phyloP scores from a whole-genome alignment of 2,888 invertebrate species.

The Cephus spinipes region DNA sequence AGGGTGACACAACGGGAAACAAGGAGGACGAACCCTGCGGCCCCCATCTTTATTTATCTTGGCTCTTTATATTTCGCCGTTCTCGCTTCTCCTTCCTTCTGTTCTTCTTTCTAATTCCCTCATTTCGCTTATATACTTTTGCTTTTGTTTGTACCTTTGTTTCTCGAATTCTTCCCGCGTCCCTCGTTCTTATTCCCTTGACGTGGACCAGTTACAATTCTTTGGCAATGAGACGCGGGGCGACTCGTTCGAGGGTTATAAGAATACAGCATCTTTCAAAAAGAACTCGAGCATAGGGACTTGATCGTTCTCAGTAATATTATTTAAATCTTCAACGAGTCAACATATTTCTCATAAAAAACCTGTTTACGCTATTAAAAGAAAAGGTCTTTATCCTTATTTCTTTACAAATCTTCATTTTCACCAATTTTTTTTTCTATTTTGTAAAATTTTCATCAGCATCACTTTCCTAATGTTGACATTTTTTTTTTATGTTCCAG shows the following conservation, averaged over 20 bases:
- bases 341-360: no score
- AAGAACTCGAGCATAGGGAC: not conserved
- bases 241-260: not conserved
- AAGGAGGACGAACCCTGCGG: not conserved
- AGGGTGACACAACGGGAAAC: not conserved
- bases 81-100: not conserved
- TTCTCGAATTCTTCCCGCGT: not conserved
- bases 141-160: not conserved
- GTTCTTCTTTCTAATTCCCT: not conserved
- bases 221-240: not conserved
- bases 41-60: not conserved
- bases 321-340: no score
- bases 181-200: not conserved
- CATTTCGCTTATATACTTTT: not conserved
- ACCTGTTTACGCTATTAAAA: constrained; percentile 7
- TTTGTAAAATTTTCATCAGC: not conserved
- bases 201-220: not conserved
- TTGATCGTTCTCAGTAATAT: not conserved
- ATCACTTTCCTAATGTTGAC: not conserved
- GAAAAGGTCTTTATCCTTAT: constrained; percentile 11
- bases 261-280: not conserved
- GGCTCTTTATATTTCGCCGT: not conserved
- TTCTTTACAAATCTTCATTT: not conserved
- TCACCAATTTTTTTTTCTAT: no score
- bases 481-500: constrained; percentile 14